Conservation (phyloP, 1,140 invertebrate species). For the Rhynchophorus ferrugineus region DNA sequence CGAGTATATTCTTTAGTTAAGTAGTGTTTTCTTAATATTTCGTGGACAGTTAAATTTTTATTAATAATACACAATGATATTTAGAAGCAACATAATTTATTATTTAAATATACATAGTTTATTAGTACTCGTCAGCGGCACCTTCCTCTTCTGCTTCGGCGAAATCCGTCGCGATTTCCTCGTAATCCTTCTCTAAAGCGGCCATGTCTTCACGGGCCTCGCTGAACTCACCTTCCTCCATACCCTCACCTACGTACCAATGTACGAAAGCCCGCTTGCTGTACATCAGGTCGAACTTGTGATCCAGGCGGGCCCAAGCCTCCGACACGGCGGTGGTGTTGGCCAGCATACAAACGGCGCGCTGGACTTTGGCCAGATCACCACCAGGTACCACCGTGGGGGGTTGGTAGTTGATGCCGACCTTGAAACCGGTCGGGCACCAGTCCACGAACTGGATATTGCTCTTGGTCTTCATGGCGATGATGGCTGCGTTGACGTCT, state of each 20-base stretch:
- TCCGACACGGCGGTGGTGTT: conserved; percentile 78
- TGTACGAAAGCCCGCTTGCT: conserved; percentile 65
- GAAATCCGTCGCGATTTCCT: conserved; percentile 42
- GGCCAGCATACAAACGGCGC: conserved; percentile 77
- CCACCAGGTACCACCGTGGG: conserved; percentile 73
- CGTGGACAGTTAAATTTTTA: no score
- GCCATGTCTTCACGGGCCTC: conserved; percentile 78
- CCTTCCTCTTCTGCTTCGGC: not conserved
- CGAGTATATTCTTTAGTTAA: no score
- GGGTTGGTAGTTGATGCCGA: conserved; percentile 77
- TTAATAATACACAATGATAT: no score
- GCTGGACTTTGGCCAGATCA: conserved; percentile 73
- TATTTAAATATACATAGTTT: no score
- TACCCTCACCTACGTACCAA: conserved; percentile 75
- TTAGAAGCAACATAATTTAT: no score
- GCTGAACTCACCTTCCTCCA: conserved; percentile 76
- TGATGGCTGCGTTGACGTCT: not conserved
- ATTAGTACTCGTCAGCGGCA: not conserved
- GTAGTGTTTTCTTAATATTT: no score
- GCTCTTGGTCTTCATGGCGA: not conserved
- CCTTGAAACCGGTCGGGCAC: conserved; percentile 51
- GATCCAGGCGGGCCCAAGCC: conserved; percentile 60
- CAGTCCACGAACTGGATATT: not conserved
- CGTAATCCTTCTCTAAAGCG: conserved; percentile 64
- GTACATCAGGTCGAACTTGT: conserved; percentile 78